Evolutionary conservation across 2,113 vertebrate genomes (phyloP).

Genomic region (Sialia sialis): DNA sequence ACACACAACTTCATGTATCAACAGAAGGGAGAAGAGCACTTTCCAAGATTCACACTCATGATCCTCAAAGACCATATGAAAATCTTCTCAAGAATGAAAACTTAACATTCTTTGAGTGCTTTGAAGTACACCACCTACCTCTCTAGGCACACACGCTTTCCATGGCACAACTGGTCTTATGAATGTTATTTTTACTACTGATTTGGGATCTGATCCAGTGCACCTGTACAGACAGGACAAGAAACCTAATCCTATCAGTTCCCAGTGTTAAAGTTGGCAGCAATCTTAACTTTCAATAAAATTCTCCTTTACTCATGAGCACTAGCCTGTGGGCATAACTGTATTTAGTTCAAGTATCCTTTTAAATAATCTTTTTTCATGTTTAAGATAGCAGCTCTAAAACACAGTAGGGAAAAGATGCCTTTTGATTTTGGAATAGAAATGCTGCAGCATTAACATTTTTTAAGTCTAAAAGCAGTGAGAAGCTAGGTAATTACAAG

Average conservation of each 20-base stretch:
- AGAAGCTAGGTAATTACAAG: background rate
- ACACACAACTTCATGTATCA: background rate
- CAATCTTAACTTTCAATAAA: background rate
- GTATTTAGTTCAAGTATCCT: background rate
- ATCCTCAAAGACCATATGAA: background rate
- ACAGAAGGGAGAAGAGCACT: background rate
- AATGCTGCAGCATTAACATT: background rate
- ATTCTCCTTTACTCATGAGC: background rate
- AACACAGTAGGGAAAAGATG: background rate
- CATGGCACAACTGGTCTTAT: background rate
- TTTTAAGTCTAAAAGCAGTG: background rate
- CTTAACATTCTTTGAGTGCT: background rate
- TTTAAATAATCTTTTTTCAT: background rate
- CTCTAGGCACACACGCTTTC: background rate
- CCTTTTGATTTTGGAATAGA: background rate
- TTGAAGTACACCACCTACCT: background rate
- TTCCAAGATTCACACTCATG: background rate
- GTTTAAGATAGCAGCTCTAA: background rate
- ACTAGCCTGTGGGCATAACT: background rate
- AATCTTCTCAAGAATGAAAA: background rate
- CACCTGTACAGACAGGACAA: background rate
- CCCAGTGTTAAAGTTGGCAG: background rate
- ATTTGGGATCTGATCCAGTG: background rate
- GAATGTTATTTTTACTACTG: background rate
- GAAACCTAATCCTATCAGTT: background rate